These are phyloP conservation scores for Lathamus discolor DNA, from an alignment of 2,113 vertebrate species.

Conservation along the genomic window DNA sequence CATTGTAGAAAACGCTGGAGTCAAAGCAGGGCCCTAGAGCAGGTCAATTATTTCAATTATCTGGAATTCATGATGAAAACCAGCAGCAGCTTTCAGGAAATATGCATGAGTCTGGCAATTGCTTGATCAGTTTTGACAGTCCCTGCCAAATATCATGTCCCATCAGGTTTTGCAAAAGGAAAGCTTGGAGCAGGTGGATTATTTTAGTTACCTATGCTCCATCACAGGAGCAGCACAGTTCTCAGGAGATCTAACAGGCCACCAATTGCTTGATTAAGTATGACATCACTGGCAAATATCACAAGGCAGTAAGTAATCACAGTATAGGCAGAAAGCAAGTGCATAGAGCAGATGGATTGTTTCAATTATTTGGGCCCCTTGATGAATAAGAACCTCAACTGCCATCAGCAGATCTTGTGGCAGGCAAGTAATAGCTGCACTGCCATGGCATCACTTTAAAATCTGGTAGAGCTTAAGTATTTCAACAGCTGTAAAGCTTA, in stretches of 20 bases:
- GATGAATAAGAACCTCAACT: conserved; percentile 40
- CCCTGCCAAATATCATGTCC: conserved; percentile 20
- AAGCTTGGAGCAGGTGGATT: conserved; percentile 5
- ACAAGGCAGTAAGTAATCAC: not conserved
- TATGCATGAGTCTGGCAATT: not conserved
- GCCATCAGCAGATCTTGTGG: conserved; percentile 43
- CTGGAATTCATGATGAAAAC: conserved; percentile 50
- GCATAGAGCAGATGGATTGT: conserved; percentile 19
- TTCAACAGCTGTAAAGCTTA: conserved; percentile 53
- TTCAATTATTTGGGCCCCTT: conserved; percentile 45
- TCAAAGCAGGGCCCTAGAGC: conserved; percentile 12
- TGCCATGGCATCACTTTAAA: conserved; percentile 30
- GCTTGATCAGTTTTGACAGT: conserved; percentile 24
- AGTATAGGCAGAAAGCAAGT: not conserved
- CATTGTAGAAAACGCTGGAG: not conserved
- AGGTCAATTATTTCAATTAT: conserved; percentile 68
- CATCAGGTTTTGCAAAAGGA: not conserved
- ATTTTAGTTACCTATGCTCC: not conserved
- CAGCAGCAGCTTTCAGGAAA: conserved; percentile 54
- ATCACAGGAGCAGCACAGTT: not conserved
- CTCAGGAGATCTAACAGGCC: not conserved
- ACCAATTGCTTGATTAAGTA: conserved; percentile 4
- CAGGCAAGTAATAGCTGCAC: conserved; percentile 37
- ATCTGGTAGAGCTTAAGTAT: conserved; percentile 38
- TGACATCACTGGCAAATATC: conserved; percentile 41